A percentile compares a stretch with the other conserved stretches of the same genome.
phyloP scores from a whole-genome alignment of 2,797 vertebrate genomes.

The Simalia tracyae region DNA sequence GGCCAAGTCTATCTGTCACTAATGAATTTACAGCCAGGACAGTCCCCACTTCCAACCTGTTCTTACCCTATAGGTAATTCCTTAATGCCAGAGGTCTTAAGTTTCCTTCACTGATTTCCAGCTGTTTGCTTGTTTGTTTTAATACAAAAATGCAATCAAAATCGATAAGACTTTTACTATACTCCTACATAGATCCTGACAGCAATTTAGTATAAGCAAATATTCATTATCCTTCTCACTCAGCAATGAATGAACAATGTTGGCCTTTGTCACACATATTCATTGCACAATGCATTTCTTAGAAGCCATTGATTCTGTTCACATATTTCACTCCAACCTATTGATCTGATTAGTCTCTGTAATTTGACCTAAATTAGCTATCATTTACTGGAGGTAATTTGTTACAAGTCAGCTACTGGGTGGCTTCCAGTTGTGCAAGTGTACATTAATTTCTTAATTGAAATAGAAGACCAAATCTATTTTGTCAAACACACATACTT shows the following conservation, averaged over 20 bases:
- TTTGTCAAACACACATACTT: background rate
- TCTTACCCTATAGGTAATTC: background rate
- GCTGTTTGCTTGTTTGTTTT: background rate
- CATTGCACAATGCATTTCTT: background rate
- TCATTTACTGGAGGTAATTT: slow-evolving; percentile 50
- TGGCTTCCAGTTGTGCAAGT: slow-evolving; percentile 38
- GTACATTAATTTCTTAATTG: background rate
- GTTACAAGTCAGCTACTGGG: background rate
- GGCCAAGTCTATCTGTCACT: too few species aligned
- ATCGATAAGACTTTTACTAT: background rate
- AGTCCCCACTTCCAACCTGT: background rate
- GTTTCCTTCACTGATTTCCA: background rate
- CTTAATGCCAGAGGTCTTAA: background rate
- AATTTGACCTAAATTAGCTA: slow-evolving; percentile 61
- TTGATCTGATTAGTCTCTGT: slow-evolving; percentile 44
- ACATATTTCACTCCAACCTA: slow-evolving; percentile 18
- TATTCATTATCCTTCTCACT: background rate
- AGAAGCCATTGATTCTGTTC: slow-evolving; percentile 26
- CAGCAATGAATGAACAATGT: background rate
- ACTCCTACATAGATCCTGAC: background rate
- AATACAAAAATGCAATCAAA: background rate
- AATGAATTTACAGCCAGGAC: background rate
- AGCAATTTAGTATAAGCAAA: background rate
- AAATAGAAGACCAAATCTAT: background rate
- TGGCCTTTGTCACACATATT: background rate